phyloP scores from a whole-genome alignment of 1,140 invertebrate genomes.

The Oncopodura yosiiana region DNA sequence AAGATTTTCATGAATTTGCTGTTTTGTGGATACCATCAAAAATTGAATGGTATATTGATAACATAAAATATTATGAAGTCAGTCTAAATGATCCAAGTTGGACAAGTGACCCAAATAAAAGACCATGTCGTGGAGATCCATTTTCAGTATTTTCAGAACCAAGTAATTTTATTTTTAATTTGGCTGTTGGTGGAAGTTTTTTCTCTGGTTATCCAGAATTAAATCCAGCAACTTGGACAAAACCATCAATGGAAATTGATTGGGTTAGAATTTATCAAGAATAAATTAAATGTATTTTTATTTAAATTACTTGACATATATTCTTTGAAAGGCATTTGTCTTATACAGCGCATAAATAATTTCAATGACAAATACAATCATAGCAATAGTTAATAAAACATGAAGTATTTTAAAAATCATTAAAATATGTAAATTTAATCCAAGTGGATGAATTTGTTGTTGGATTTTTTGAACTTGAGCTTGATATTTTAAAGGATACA shows the following conservation, averaged over 20 bases:
- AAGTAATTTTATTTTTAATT: constrained; percentile 18
- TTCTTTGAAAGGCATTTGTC: too few species aligned
- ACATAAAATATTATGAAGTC: constrained; percentile 15
- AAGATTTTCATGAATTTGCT: constrained; percentile 29
- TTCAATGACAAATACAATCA: too few species aligned
- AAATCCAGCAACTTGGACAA: constrained; percentile 14
- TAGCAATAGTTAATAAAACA: too few species aligned
- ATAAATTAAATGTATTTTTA: not conserved
- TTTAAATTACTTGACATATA: too few species aligned
- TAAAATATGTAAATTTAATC: too few species aligned
- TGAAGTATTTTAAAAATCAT: too few species aligned
- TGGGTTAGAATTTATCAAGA: constrained; percentile 28
- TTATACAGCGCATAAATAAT: too few species aligned
- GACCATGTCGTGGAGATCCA: constrained; percentile 8
- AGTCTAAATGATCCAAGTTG: constrained; percentile 17
- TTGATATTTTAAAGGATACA: too few species aligned
- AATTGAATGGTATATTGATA: constrained; percentile 32
- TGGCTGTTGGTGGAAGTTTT: constrained; percentile 22
- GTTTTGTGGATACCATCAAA: constrained; percentile 23
- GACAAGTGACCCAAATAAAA: constrained; percentile 9
- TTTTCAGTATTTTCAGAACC: constrained; percentile 7
- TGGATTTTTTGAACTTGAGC: too few species aligned
- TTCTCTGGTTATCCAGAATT: constrained; percentile 5
- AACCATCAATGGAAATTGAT: constrained; percentile 30
- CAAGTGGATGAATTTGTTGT: too few species aligned